Evolutionary conservation across 35 echinoderm and acorn worm species (phyloP).

Genomic region (Ophiothrix spiculata): DNA sequence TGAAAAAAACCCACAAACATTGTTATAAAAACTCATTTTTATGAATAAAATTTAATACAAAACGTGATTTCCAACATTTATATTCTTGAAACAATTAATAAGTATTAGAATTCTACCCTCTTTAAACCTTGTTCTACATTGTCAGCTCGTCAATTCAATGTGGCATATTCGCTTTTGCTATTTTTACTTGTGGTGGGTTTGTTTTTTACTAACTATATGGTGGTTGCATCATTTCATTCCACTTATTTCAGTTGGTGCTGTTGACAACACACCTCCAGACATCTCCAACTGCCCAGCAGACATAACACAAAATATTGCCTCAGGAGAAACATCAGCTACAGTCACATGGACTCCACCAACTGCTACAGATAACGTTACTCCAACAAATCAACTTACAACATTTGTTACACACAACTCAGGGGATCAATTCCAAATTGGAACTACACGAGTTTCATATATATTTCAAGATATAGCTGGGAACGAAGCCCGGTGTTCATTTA

Average conservation of each 20-base stretch:
- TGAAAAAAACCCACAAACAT: too few species aligned
- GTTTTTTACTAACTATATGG: too few species aligned
- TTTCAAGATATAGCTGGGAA: constrained; percentile 61
- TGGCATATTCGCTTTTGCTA: too few species aligned
- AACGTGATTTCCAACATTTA: too few species aligned
- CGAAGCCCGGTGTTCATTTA: constrained; percentile 36
- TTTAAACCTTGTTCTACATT: too few species aligned
- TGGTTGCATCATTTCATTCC: too few species aligned
- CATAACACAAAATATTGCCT: not conserved
- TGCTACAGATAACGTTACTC: constrained; percentile 48
- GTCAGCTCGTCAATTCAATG: too few species aligned
- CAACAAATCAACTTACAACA: not conserved
- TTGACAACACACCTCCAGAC: constrained; percentile 20
- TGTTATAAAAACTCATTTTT: too few species aligned
- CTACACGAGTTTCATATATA: constrained; percentile 45
- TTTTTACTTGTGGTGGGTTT: too few species aligned
- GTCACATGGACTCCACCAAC: constrained; percentile 44
- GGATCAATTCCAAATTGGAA: constrained; percentile 35
- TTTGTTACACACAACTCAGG: not conserved
- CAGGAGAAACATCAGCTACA: not conserved
- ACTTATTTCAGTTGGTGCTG: not conserved
- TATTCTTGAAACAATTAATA: too few species aligned
- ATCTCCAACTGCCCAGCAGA: constrained; percentile 48
- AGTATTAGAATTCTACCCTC: too few species aligned
- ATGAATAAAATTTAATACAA: too few species aligned